Conservation (phyloP, 2,888 invertebrate species). For the Stenodera caucasica region DNA sequence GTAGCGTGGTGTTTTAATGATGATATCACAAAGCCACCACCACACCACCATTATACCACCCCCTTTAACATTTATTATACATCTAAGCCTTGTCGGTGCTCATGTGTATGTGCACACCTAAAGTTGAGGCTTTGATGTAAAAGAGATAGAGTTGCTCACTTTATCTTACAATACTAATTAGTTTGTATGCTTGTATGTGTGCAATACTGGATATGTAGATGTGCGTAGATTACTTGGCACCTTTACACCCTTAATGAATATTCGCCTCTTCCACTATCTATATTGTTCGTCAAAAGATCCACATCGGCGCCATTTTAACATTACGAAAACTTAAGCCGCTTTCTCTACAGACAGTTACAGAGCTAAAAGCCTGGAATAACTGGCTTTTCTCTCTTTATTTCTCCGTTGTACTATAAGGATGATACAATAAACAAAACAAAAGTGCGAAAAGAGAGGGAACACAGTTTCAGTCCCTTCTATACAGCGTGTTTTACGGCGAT, state of each 20-base stretch:
- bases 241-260: constrained; percentile 43
- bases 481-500: too few species aligned
- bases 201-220: constrained; percentile 31
- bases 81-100: constrained; percentile 38
- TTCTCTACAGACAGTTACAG: constrained; percentile 1
- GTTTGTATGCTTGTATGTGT: constrained; percentile 29
- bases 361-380: constrained; percentile 18
- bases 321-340: background rate
- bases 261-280: constrained; percentile 29
- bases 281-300: constrained; percentile 1
- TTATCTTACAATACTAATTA: constrained; percentile 44
- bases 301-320: background rate
- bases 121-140: constrained; percentile 39
- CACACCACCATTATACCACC: background rate
- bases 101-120: constrained; percentile 14
- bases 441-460: background rate
- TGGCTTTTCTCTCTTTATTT: constrained; percentile 8
- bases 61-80: constrained; percentile 43
- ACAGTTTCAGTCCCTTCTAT: background rate
- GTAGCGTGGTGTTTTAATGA: constrained; percentile 44
- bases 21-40: constrained; percentile 45
- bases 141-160: constrained; percentile 36
- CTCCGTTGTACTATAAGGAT: background rate
- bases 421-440: background rate
- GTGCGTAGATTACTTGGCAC: constrained; percentile 39